A percentile compares a stretch with the other conserved stretches of the same genome.
These are phyloP conservation scores for Tachuris rubrigastra DNA, from an alignment of 2,113 vertebrate species.

Conservation along the genomic window DNA sequence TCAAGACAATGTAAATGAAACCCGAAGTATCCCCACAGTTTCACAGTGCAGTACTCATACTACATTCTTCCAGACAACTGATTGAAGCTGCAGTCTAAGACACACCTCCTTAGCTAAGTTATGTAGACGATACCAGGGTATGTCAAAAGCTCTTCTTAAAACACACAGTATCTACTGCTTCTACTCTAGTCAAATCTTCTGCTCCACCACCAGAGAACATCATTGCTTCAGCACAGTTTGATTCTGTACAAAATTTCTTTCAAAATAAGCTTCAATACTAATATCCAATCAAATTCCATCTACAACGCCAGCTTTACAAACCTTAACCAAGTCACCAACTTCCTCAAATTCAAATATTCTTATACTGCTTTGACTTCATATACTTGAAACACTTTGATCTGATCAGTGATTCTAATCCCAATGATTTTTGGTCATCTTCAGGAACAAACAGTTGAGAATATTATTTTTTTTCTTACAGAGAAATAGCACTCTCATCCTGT, in stretches of 20 bases:
- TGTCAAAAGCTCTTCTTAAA: background rate
- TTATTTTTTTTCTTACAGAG: background rate
- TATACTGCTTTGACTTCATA: background rate
- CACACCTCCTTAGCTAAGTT: background rate
- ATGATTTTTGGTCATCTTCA: background rate
- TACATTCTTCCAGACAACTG: background rate
- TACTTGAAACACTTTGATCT: background rate
- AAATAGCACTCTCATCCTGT: background rate
- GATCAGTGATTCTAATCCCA: background rate
- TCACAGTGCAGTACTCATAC: background rate
- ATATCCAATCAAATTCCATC: background rate
- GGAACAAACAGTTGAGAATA: background rate
- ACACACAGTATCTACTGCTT: background rate
- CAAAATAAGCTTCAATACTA: background rate
- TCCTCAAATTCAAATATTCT: background rate
- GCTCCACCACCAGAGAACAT: background rate
- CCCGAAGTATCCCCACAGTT: background rate
- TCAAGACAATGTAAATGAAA: background rate
- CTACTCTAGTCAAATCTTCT: background rate
- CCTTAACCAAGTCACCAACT: background rate
- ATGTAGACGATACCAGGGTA: rapidly evolving
- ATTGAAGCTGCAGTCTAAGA: background rate
- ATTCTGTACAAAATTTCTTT: background rate
- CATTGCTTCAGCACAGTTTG: background rate
- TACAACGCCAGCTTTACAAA: background rate